These are phyloP conservation scores for Andrena flavipes DNA, from an alignment of 2,888 invertebrate genomes.

Conservation along the genomic window DNA sequence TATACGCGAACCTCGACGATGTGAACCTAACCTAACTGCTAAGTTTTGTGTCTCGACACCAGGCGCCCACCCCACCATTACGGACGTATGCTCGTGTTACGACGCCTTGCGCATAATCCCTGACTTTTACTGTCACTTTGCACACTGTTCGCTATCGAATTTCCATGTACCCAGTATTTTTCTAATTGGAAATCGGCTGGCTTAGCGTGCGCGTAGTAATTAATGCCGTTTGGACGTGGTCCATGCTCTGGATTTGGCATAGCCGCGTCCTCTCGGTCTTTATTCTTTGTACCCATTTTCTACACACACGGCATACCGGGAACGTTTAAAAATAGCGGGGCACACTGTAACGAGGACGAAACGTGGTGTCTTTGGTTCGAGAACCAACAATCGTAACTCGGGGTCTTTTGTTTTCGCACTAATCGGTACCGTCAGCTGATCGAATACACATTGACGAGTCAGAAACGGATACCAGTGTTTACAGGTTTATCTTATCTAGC, in stretches of 20 bases:
- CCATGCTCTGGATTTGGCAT: constrained; percentile 43
- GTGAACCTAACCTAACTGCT: constrained; percentile 43
- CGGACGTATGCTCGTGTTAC: constrained; percentile 41
- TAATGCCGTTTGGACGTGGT: constrained; percentile 41
- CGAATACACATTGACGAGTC: constrained; percentile 9
- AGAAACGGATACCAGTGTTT: constrained; percentile 7
- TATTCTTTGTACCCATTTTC: constrained; percentile 47
- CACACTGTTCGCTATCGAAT: background rate
- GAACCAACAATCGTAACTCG: background rate
- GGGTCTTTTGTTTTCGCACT: constrained; percentile 9
- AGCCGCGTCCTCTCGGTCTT: constrained; percentile 26
- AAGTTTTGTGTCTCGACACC: constrained; percentile 30
- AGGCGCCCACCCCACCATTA: constrained; percentile 26
- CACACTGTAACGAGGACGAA: constrained; percentile 28
- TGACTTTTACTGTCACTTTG: background rate
- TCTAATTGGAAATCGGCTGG: background rate
- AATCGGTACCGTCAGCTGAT: constrained; percentile 39
- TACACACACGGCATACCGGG: constrained; percentile 23
- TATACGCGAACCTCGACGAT: background rate
- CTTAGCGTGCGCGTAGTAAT: background rate
- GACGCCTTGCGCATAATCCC: constrained; percentile 45
- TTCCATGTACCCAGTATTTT: background rate
- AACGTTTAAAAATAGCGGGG: constrained; percentile 53
- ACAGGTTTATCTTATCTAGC: constrained; percentile 42
- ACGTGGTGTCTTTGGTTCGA: constrained; percentile 3